Base-by-base conservation (phyloP, 2,888 invertebrate genomes). In the Bellardia bayeri region DNA sequence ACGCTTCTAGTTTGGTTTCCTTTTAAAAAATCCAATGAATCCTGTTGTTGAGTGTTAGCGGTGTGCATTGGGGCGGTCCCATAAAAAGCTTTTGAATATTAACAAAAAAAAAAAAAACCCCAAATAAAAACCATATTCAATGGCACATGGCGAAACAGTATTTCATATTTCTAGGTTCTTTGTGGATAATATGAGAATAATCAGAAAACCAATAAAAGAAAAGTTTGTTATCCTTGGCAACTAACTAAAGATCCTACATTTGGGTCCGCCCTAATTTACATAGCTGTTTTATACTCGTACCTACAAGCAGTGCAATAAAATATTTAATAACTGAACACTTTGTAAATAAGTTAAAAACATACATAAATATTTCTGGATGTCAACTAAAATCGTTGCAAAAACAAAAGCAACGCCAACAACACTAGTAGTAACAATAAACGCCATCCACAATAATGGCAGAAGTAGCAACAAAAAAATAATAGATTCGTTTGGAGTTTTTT, bases 301-400 rank as follows among this genome's bases (percentile, higher is more conserved):
- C 51, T 66, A 42, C 16, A 58, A 51, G 30, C 58, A 64, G 51
- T 40, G 16, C 30, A 37, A 54, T 54, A 14, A 58, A 58, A 40
- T 66, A 66, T 64, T 64, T 54, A 66, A 66, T 66, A 66, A 66
- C 23, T 54, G 23, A 42, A 54, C 40, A 54, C 33, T 66, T 76
- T 66, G 64, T 56, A 30, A 51, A 54, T 16, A 49, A 45, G 56
- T 68, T 56, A 54, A 76, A 2, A 64, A 42, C 64, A 66, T 54
- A 42, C 64, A 76, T 54, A 78, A 66, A 78, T 68, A 78, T 45
- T 68, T 42, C 13, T 76, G 2, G 40, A 30, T 76, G 66, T 14
- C 66, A 54, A 64, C 33, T 37, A 66, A 42, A 66, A 66, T 45
- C 11, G 11, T 64, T 64, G n/a, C 16, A 40, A 64, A 40, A 61